Evolutionary conservation across 2,797 vertebrate species (phyloP), one percentile per base, ranked within the genome.

Genomic region (Apogon talboti): DNA sequence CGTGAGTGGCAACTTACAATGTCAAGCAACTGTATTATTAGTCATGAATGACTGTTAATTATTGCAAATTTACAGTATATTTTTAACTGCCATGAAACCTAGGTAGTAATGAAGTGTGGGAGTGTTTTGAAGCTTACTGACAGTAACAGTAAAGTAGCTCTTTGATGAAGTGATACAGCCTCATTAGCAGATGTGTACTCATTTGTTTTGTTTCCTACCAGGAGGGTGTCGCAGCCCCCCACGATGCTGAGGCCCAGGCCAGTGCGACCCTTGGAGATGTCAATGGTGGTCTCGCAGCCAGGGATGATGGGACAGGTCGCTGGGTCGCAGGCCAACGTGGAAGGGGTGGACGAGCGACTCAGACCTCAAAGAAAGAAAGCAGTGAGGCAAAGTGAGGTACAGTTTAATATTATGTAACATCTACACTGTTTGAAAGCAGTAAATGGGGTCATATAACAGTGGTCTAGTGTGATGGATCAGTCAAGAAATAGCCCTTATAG

Each of bases 201-300:
- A 6, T 24, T 2, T 48, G 4, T 48, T 38, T 38, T 49, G 56
- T 21, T 21, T 76, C 93, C 68, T 90, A 99, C 97, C 96, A 99
- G 90, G 71, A 99, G 91, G 3, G 98, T 99, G 83, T 99, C 98
- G 1, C 95, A 95, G 65, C 98, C 98, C 52, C 98, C 98, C 59
- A 99, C 98, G 19, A 99, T 99, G 91, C 98, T 99, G 33, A 99
- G 94, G 44, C 98, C 98, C 61, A 99, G 94, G 18, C 98, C 98
- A 0, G 97, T 98, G 21, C 92, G 91, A 7, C 98, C 98, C 86
- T 99, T 99, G 58, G 94, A 97, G 89, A 99, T 98, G 79, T 98
- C 97, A 28, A 99, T 99, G 56, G 96, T 98, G 82, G 97, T 99
- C 93, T 98, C 97, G 19, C 96, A 98, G 71, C 98, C 98, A 11